A percentile compares a stretch with the other conserved stretches of the same genome.
Evolutionary conservation across 2,113 vertebrate species (phyloP).

Genomic region (Platichthys flesus): DNA sequence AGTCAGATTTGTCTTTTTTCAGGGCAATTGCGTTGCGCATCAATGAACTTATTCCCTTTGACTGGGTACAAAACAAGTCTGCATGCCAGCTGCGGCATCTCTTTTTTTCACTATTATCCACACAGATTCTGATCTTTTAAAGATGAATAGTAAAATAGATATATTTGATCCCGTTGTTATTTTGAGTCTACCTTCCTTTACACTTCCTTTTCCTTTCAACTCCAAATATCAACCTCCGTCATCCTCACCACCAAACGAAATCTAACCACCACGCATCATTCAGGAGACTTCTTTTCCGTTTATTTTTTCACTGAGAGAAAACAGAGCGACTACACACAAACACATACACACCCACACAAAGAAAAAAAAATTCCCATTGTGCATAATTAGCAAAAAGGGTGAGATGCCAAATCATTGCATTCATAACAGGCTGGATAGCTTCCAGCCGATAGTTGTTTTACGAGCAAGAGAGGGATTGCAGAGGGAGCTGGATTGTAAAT

Average conservation of each 20-base stretch:
- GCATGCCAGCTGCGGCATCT: slow-evolving; percentile 49
- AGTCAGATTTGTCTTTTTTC: slow-evolving; percentile 9
- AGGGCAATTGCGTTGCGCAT: slow-evolving; percentile 25
- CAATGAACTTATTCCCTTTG: slow-evolving; percentile 53
- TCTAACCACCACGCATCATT: not conserved
- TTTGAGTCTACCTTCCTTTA: not conserved
- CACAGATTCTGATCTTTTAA: not conserved
- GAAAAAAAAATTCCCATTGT: slow-evolving; percentile 55
- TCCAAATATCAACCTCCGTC: not conserved
- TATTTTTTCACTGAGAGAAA: slow-evolving; percentile 12
- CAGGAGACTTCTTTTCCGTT: not conserved
- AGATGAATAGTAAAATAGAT: too few species aligned
- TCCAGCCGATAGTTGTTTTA: slow-evolving; percentile 42
- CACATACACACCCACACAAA: not conserved
- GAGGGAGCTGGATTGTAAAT: not conserved
- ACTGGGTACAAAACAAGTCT: slow-evolving; percentile 30
- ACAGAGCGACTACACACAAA: slow-evolving; percentile 8
- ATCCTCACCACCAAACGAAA: not conserved
- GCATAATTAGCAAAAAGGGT: slow-evolving; percentile 61
- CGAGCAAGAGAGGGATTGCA: not conserved
- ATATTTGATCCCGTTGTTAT: not conserved
- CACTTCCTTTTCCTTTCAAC: not conserved
- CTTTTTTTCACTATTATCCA: not conserved
- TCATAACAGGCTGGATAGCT: slow-evolving; percentile 46
- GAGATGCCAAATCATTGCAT: not conserved